phyloP scores from a whole-genome alignment of 2,113 vertebrate species.

The Rynchops niger region DNA sequence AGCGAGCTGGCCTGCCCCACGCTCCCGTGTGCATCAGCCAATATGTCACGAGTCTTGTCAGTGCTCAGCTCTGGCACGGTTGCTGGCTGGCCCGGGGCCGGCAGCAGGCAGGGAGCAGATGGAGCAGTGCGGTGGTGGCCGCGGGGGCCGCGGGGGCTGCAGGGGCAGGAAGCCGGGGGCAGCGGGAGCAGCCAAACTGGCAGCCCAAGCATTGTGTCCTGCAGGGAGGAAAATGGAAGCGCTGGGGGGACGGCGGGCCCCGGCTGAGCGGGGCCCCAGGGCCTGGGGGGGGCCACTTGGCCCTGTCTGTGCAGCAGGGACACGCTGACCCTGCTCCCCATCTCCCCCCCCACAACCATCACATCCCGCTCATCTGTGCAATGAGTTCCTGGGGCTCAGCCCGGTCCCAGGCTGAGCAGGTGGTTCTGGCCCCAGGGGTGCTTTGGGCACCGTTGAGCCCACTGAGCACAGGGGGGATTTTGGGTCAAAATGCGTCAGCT shows the following conservation, averaged over 20 bases:
- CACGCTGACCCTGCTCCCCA: too few relatives aligned
- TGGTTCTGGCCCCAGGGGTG: too few relatives aligned
- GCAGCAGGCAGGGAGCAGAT: constrained; percentile 23
- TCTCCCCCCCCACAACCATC: neutral
- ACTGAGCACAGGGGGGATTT: neutral
- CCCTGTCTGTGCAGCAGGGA: neutral
- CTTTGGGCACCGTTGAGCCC: too few relatives aligned
- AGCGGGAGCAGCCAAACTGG: neutral
- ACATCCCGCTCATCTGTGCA: neutral
- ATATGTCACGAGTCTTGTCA: rapidly evolving
- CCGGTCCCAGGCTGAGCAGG: rapidly evolving
- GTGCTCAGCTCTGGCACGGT: rapidly evolving
- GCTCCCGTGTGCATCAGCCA: rapidly evolving
- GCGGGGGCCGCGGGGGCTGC: neutral
- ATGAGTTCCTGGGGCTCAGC: neutral
- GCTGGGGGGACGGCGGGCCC: rapidly evolving
- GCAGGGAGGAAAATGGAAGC: neutral
- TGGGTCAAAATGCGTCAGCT: neutral
- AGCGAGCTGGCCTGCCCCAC: rapidly evolving
- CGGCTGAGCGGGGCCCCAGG: rapidly evolving
- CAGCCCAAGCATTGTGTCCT: neutral
- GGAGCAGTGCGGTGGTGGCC: neutral
- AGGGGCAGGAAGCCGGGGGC: neutral
- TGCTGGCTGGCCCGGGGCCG: neutral
- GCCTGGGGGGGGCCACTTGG: rapidly evolving